Percentiles rank a stretch among this genome's conserved stretches.
Conservation (phyloP, 1,140 invertebrate species). For the Eupeodes corollae region DNA sequence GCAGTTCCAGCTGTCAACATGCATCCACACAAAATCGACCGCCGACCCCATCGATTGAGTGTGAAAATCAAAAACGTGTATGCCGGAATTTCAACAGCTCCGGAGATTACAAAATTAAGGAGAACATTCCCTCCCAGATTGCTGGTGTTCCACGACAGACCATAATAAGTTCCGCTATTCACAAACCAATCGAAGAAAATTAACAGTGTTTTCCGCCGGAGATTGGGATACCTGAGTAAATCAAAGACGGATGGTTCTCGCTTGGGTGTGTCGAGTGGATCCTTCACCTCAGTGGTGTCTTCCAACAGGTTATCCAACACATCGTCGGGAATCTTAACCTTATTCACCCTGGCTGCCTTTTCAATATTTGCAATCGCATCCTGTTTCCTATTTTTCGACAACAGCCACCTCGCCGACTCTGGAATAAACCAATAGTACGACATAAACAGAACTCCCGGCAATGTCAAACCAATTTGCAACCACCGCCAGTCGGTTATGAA, state of each 20-base stretch:
- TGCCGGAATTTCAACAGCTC: slow-evolving; percentile 64
- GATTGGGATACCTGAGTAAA: slow-evolving; percentile 56
- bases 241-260: slow-evolving; percentile 48
- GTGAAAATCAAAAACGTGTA: slow-evolving; percentile 59
- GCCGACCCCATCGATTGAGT: slow-evolving; percentile 60
- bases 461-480: slow-evolving; percentile 59
- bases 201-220: slow-evolving; percentile 57
- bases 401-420: slow-evolving; percentile 69
- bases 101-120: slow-evolving; percentile 64
- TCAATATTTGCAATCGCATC: slow-evolving; percentile 59
- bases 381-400: slow-evolving; percentile 59
- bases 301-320: slow-evolving; percentile 44
- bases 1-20: slow-evolving; percentile 56
- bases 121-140: slow-evolving; percentile 62
- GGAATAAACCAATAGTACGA: slow-evolving; percentile 77
- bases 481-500: slow-evolving; percentile 61
- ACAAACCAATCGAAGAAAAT: slow-evolving; percentile 74
- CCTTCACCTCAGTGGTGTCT: slow-evolving; percentile 32
- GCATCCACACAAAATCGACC: slow-evolving; percentile 53
- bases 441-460: slow-evolving; percentile 57
- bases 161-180: slow-evolving; percentile 70
- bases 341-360: slow-evolving; percentile 56
- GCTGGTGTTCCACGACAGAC: slow-evolving; percentile 65
- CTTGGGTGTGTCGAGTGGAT: slow-evolving; percentile 7
- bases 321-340: slow-evolving; percentile 45